These are phyloP conservation scores for Hormaphis cornu DNA, from an alignment of 1,140 invertebrate species.

Conservation along the genomic window DNA sequence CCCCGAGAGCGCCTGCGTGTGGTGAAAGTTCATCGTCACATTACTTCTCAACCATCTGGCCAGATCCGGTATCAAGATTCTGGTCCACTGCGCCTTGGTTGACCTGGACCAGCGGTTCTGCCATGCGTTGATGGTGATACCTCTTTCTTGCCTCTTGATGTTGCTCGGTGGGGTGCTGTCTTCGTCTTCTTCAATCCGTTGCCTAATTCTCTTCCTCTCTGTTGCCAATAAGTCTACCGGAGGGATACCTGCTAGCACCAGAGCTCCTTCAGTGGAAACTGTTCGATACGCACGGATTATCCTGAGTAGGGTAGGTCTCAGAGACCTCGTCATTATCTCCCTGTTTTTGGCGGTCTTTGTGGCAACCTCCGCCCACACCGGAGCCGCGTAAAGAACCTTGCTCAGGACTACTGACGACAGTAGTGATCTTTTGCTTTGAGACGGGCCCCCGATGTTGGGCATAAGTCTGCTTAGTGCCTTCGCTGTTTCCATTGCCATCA, in stretches of 20 bases:
- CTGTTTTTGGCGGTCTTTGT: slow-evolving; percentile 18
- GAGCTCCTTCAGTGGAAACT: not conserved
- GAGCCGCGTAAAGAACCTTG: too few species aligned
- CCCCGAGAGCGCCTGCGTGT: slow-evolving; percentile 39
- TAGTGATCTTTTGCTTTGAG: too few species aligned
- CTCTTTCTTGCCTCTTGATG: not conserved
- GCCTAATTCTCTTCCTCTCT: not conserved
- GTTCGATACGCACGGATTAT: slow-evolving; percentile 6
- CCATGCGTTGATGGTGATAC: not conserved
- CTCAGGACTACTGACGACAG: not conserved
- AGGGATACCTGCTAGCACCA: not conserved
- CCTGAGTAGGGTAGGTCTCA: not conserved
- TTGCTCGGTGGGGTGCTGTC: not conserved
- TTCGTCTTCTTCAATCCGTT: not conserved
- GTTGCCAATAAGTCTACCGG: not conserved
- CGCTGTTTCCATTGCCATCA: too few species aligned
- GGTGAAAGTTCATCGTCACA: not conserved
- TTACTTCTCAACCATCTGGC: slow-evolving; percentile 33
- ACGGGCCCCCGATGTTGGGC: too few species aligned
- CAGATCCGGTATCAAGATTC: slow-evolving; percentile 17
- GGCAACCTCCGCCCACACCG: too few species aligned
- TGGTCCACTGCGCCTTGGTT: slow-evolving; percentile 28
- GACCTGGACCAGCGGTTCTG: not conserved
- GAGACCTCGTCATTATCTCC: not conserved
- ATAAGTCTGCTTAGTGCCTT: too few species aligned